Conservation (phyloP, 2,888 invertebrate genomes). For the Zele albiditarsus region DNA sequence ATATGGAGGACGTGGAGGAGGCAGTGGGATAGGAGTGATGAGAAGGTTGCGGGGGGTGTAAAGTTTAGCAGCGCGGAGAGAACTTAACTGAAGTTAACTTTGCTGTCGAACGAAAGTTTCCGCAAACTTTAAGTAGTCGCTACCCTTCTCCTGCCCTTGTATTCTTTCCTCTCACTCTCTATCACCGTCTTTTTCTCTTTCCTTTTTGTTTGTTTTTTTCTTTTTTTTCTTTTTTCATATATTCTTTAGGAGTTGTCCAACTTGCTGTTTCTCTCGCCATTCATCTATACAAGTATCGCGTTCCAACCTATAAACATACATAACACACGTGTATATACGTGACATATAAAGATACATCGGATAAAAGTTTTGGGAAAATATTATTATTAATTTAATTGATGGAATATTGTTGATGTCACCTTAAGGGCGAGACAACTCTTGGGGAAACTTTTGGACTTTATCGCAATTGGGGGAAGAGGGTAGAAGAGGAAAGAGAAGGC, state of each 20-base stretch:
- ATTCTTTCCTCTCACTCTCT: conserved; percentile 37
- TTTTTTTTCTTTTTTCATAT: conserved; percentile 9
- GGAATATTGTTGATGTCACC: conserved; percentile 31
- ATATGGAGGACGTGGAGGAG: neutral
- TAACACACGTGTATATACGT: conserved; percentile 8
- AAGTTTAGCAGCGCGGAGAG: conserved; percentile 66
- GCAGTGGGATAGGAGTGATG: neutral
- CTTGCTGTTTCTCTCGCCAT: conserved; percentile 14
- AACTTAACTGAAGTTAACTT: conserved; percentile 72
- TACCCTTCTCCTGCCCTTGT: conserved; percentile 54
- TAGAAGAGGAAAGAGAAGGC: neutral
- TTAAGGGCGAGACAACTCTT: conserved; percentile 10
- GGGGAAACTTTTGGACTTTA: conserved; percentile 19
- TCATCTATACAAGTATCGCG: conserved; percentile 32
- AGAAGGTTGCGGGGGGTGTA: conserved; percentile 50
- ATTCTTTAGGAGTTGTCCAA: conserved; percentile 17
- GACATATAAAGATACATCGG: neutral
- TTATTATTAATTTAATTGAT: conserved; percentile 35
- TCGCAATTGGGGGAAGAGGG: neutral
- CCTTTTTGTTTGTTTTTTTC: conserved; percentile 7
- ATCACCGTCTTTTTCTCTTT: conserved; percentile 27
- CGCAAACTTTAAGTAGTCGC: conserved; percentile 71
- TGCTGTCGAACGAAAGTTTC: conserved; percentile 72
- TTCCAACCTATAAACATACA: conserved; percentile 6
- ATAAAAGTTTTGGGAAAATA: conserved; percentile 14